A percentile compares a stretch with the other conserved stretches of the same genome.
phyloP scores from a whole-genome alignment of 2,888 invertebrate genomes.

The Acronicta psi region DNA sequence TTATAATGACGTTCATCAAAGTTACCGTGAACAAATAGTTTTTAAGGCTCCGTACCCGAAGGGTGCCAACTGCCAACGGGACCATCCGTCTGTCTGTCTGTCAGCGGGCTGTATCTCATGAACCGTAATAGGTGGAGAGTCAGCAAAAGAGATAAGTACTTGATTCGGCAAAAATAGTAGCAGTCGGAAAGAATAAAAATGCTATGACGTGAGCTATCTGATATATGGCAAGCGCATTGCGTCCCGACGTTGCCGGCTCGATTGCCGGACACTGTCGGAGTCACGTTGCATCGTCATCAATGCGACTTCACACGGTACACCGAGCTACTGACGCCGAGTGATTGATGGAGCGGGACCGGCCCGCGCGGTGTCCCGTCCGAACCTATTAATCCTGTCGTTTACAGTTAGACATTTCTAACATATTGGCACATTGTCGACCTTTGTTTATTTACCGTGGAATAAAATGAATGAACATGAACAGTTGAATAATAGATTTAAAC shows the following conservation, averaged over 20 bases:
- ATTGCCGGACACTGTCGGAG: conserved; percentile 32
- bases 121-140: too few species aligned
- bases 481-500: too few species aligned
- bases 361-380: conserved; percentile 25
- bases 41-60: too few species aligned
- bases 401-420: conserved; percentile 28
- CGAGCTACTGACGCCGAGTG: conserved; percentile 44
- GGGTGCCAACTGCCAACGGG: too few species aligned
- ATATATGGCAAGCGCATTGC: conserved; percentile 33
- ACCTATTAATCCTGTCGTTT: conserved; percentile 48
- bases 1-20: too few species aligned
- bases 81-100: too few species aligned
- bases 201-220: conserved; percentile 38
- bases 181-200: too few species aligned
- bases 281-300: conserved; percentile 60
- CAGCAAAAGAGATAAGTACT: too few species aligned
- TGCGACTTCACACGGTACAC: conserved; percentile 48
- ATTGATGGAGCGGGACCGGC: conserved; percentile 43
- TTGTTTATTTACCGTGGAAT: conserved; percentile 15
- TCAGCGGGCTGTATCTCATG: too few species aligned
- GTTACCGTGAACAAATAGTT: too few species aligned
- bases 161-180: too few species aligned
- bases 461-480: not conserved
- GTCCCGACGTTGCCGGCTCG: conserved; percentile 17
- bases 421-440: conserved; percentile 27